Evolutionary conservation across 2,113 vertebrate genomes (phyloP).

Genomic region (Telmatochromis sp.): DNA sequence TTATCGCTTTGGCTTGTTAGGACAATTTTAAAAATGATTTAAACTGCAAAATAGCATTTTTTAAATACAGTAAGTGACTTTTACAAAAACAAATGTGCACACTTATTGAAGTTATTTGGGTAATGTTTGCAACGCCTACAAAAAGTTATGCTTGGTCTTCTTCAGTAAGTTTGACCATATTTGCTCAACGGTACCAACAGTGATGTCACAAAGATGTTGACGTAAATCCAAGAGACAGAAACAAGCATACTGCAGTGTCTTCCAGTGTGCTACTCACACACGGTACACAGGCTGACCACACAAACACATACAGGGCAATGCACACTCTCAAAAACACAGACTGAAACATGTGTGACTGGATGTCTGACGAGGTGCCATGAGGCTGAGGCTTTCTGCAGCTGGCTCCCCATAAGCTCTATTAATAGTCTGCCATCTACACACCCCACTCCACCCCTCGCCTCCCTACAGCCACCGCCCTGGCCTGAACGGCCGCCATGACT

Average conservation of each 20-base stretch:
- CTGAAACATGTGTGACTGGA: neutral
- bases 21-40: neutral
- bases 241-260: neutral
- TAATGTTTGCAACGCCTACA: neutral
- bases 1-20: neutral
- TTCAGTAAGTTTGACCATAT: neutral
- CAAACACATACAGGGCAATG: neutral
- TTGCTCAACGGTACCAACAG: neutral
- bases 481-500: slow-evolving; percentile 26
- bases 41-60: neutral
- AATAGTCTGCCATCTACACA: slow-evolving; percentile 39
- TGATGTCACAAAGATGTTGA: neutral
- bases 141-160: neutral
- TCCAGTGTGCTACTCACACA: neutral
- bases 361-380: slow-evolving; percentile 8
- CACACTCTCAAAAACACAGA: neutral
- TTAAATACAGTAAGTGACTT: neutral
- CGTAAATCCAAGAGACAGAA: neutral
- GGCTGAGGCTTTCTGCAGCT: slow-evolving; percentile 39
- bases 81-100: neutral
- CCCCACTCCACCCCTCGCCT: neutral
- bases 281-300: neutral
- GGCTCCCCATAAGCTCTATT: slow-evolving; percentile 54
- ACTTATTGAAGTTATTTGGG: neutral
- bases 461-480: slow-evolving; percentile 15